Evolutionary conservation across 1,140 invertebrate species (phyloP).

Genomic region (Lamellibrachia luymesi): DNA sequence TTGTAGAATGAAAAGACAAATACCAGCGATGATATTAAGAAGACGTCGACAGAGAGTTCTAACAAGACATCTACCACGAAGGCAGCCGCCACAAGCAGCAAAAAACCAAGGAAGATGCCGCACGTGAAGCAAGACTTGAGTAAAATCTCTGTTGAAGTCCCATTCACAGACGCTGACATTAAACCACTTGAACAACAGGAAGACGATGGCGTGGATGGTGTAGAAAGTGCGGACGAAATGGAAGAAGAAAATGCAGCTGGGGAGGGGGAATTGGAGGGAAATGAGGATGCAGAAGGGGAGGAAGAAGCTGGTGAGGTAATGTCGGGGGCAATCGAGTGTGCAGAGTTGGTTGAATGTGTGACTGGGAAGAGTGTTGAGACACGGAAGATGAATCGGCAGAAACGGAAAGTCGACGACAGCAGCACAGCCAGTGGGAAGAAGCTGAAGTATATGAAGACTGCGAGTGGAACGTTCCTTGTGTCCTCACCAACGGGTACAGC

Average conservation of each 20-base stretch:
- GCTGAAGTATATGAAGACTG: neutral
- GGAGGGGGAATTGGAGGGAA: neutral
- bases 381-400: neutral
- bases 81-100: neutral
- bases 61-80: neutral
- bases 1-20: neutral
- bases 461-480: neutral
- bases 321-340: conserved; percentile 26
- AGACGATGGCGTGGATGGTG: conserved; percentile 32
- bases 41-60: neutral
- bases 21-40: neutral
- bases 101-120: neutral
- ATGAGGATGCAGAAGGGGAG: conserved; percentile 25
- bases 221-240: conserved; percentile 28
- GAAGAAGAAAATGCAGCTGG: conserved; percentile 25
- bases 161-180: conserved; percentile 43
- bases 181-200: conserved; percentile 28
- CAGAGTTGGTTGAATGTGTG: neutral
- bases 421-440: neutral
- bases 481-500: too few species aligned
- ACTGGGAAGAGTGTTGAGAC: neutral
- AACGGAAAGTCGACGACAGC: conserved; percentile 10
- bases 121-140: conserved; percentile 40
- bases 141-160: conserved; percentile 43
- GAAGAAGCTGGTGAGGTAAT: conserved; percentile 19